Conservation (phyloP, 2,797 vertebrate species). For the Eurystomus glaucurus region DNA sequence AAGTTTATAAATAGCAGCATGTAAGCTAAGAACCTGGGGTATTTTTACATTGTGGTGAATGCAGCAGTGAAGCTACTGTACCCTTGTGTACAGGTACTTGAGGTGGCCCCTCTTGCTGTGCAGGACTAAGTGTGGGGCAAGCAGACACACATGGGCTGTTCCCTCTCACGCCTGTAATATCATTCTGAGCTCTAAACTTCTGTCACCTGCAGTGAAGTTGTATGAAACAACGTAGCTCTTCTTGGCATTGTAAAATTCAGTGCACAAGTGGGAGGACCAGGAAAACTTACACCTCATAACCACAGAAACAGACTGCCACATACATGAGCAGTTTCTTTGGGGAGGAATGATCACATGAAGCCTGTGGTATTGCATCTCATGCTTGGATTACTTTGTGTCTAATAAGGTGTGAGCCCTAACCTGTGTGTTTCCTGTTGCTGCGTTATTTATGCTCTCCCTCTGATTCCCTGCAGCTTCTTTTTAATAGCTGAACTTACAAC, state of each 20-base stretch:
- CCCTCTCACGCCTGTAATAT: neutral
- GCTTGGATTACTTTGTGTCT: neutral
- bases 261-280: neutral
- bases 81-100: neutral
- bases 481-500: neutral
- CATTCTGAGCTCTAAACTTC: neutral
- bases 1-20: slow-evolving; percentile 43
- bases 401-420: neutral
- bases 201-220: neutral
- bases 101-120: neutral
- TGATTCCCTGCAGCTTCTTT: neutral
- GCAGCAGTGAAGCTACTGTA: neutral
- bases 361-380: fast-evolving
- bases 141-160: fast-evolving
- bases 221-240: neutral
- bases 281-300: neutral
- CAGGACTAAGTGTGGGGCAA: neutral
- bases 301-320: neutral
- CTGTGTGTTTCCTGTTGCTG: neutral
- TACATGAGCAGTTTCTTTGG: neutral
- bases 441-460: neutral
- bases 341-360: neutral
- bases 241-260: slow-evolving; percentile 2
- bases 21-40: slow-evolving; percentile 18
- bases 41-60: neutral